phyloP scores from a whole-genome alignment of 2,888 invertebrate genomes.

The Rhagonycha fulva region DNA sequence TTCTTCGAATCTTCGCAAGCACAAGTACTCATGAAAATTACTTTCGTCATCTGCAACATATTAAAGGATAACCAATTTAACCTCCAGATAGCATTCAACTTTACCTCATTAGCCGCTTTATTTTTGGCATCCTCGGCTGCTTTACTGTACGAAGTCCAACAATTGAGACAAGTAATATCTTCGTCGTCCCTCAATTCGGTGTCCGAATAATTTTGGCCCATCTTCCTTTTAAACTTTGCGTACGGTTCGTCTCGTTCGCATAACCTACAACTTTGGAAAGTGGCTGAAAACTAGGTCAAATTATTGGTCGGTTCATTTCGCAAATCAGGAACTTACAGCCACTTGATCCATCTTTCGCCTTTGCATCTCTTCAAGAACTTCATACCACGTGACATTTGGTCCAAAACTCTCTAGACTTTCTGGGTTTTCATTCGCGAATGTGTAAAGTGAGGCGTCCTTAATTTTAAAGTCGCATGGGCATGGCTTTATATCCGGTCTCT shows the following conservation, averaged over 20 bases:
- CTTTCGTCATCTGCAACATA: neutral
- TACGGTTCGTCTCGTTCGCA: constrained; percentile 11
- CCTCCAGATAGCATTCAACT: neutral
- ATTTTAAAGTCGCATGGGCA: neutral
- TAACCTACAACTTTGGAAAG: constrained; percentile 8
- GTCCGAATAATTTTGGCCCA: neutral
- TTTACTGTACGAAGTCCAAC: constrained; percentile 5
- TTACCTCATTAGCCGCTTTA: neutral
- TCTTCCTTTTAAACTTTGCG: neutral
- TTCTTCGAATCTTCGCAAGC: neutral
- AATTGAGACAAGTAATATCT: constrained; percentile 18
- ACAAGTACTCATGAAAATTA: neutral
- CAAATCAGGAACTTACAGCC: constrained; percentile 10
- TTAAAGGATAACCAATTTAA: neutral
- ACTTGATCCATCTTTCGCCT: constrained; percentile 24
- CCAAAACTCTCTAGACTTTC: neutral
- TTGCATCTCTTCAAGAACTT: constrained; percentile 17
- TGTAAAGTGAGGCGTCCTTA: no score
- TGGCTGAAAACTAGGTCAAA: constrained; percentile 11
- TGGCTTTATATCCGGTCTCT: neutral
- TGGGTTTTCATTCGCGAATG: no score
- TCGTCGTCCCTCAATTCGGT: constrained; percentile 11
- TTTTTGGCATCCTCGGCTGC: neutral
- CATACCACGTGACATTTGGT: neutral
- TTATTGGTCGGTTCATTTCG: neutral